Evolutionary conservation across 2,888 invertebrate genomes (phyloP).

Genomic region (Dexiosoma caninum): DNA sequence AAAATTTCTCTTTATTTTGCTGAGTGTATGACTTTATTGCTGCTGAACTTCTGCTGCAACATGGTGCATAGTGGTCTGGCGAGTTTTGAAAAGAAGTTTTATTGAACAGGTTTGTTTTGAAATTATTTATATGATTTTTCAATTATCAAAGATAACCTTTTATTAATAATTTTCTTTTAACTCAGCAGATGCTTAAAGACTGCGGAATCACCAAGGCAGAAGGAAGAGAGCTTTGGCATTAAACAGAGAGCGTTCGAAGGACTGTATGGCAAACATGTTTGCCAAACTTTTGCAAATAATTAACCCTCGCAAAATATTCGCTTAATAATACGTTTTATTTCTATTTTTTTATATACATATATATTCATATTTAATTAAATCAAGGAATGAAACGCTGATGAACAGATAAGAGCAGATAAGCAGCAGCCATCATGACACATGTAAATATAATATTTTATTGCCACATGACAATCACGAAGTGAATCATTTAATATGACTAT

Average conservation of each 20-base stretch:
- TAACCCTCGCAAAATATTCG: constrained; percentile 15
- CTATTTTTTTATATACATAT: not conserved
- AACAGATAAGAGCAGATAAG: constrained; percentile 5
- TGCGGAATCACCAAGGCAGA: not conserved
- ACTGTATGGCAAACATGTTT: not conserved
- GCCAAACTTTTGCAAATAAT: constrained; percentile 12
- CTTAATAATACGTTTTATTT: not conserved
- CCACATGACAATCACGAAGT: constrained; percentile 60
- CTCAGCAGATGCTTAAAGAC: constrained; percentile 1
- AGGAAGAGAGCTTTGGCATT: not conserved
- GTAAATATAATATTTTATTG: not conserved
- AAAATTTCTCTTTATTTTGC: not conserved
- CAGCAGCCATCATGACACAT: not conserved
- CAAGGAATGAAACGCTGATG: constrained; percentile 27
- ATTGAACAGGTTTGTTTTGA: constrained; percentile 32
- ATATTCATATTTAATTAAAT: constrained; percentile 46
- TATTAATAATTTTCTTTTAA: not conserved
- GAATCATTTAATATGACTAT: constrained; percentile 54
- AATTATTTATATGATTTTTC: not conserved
- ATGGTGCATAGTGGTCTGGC: not conserved
- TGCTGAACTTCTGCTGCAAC: not conserved
- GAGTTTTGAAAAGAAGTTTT: not conserved
- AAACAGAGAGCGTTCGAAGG: not conserved
- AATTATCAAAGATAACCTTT: not conserved
- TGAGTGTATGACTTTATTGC: not conserved